A percentile compares a stretch with the other conserved stretches of the same genome.
Evolutionary conservation across 2,797 vertebrate species (phyloP).

Genomic region (Helicolenus hilgendorfi): DNA sequence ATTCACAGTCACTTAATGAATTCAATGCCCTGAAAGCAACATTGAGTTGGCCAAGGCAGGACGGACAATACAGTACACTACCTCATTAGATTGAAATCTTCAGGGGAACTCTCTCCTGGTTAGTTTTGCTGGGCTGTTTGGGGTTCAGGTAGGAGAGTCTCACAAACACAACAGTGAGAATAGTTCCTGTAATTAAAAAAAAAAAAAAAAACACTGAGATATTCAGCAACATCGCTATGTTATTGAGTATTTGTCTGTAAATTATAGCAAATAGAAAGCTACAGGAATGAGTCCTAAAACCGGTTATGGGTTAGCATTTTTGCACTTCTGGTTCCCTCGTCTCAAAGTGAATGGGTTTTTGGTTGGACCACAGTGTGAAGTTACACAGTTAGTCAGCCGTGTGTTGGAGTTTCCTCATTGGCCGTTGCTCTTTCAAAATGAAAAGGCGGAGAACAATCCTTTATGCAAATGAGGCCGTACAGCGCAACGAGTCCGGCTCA

Average conservation of each 20-base stretch:
- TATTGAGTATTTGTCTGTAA: not conserved
- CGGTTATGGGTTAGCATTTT: too few species aligned
- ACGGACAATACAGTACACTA: not conserved
- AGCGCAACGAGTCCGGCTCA: too few species aligned
- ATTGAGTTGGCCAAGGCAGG: not conserved
- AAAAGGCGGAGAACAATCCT: too few species aligned
- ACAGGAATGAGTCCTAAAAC: too few species aligned
- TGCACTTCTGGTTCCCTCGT: too few species aligned
- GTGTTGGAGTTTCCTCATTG: too few species aligned
- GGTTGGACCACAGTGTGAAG: too few species aligned
- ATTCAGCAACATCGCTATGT: not conserved
- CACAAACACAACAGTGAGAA: slow-evolving; percentile 88
- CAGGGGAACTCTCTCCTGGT: slow-evolving; percentile 87
- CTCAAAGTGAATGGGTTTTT: too few species aligned
- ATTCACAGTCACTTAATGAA: slow-evolving; percentile 45
- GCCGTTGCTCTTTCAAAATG: too few species aligned
- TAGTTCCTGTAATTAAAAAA: slow-evolving; percentile 79
- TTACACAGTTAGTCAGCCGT: too few species aligned
- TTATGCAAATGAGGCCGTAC: too few species aligned
- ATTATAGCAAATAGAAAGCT: not conserved
- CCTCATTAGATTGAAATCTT: slow-evolving; percentile 81
- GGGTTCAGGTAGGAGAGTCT: slow-evolving; percentile 89
- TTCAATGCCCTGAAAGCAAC: slow-evolving; percentile 5
- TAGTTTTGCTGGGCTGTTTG: slow-evolving; percentile 79
- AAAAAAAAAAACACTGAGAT: not conserved